Conservation (phyloP, 2,888 invertebrate genomes). For the Tetropium fuscum region DNA sequence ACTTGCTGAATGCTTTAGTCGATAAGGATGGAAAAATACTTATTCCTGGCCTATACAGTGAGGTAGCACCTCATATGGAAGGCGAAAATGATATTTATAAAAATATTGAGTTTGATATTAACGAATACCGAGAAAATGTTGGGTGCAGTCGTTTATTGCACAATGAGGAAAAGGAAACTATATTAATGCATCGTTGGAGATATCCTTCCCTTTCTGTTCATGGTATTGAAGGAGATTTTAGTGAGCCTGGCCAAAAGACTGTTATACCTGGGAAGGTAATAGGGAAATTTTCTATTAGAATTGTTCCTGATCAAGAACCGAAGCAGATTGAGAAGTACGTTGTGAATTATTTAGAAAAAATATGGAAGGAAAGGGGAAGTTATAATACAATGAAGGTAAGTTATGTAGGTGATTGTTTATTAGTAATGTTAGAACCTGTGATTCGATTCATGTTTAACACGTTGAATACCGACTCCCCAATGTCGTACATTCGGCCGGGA, state of each 20-base stretch:
- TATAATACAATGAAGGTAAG: slow-evolving; percentile 86
- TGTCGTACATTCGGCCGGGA: no score
- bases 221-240: slow-evolving; percentile 91
- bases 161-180: slow-evolving; percentile 81
- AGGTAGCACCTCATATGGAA: slow-evolving; percentile 79
- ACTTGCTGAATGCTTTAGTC: slow-evolving; percentile 85
- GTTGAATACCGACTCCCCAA: no score
- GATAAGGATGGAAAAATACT: slow-evolving; percentile 90
- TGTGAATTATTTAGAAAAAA: slow-evolving; percentile 78
- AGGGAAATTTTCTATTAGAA: slow-evolving; percentile 97
- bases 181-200: slow-evolving; percentile 96
- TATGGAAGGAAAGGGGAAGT: slow-evolving; percentile 84
- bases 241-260: slow-evolving; percentile 93
- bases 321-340: slow-evolving; percentile 86
- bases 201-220: slow-evolving; percentile 94
- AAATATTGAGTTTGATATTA: slow-evolving; percentile 87
- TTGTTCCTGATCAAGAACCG: slow-evolving; percentile 95
- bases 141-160: slow-evolving; percentile 79
- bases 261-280: slow-evolving; percentile 94
- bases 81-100: slow-evolving; percentile 81
- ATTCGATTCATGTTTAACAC: no score
- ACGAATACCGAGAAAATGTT: slow-evolving; percentile 80
- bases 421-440: no score
- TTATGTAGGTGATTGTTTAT: no score
- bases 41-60: slow-evolving; percentile 85